phyloP scores from a whole-genome alignment of 2,113 vertebrate species.

The Ploceus nigricollis region DNA sequence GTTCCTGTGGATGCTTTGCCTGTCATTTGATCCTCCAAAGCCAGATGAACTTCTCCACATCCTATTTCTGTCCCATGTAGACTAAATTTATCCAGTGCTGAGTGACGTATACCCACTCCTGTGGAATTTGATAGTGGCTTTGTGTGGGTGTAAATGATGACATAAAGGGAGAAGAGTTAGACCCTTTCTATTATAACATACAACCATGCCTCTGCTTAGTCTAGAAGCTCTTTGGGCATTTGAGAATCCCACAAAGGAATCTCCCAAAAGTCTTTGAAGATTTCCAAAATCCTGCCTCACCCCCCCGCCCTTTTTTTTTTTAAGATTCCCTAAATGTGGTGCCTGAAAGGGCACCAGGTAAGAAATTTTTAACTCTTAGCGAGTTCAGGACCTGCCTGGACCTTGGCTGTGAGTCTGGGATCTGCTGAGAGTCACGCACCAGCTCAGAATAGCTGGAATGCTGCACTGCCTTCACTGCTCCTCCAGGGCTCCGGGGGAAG shows the following conservation, averaged over 20 bases:
- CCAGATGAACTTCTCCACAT: neutral
- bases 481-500: rapidly evolving
- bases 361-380: neutral
- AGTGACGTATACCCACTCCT: neutral
- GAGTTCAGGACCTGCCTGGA: neutral
- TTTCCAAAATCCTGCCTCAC: neutral
- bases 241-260: neutral
- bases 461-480: neutral
- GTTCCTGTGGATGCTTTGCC: neutral
- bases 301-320: too few relatives aligned
- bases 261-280: neutral
- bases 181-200: neutral
- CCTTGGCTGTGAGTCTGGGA: neutral
- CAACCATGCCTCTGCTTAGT: neutral
- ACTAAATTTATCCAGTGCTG: neutral
- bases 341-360: neutral
- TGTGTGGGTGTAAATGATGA: neutral
- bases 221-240: neutral
- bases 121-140: constrained; percentile 11
- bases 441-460: constrained; percentile 55
- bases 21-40: constrained; percentile 21
- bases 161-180: neutral
- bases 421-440: constrained; percentile 47
- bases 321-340: neutral
- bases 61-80: neutral